A percentile compares a stretch with the other conserved stretches of the same genome.
phyloP scores from a whole-genome alignment of 2,113 vertebrate genomes.

The Sylvilagus bachmani region DNA sequence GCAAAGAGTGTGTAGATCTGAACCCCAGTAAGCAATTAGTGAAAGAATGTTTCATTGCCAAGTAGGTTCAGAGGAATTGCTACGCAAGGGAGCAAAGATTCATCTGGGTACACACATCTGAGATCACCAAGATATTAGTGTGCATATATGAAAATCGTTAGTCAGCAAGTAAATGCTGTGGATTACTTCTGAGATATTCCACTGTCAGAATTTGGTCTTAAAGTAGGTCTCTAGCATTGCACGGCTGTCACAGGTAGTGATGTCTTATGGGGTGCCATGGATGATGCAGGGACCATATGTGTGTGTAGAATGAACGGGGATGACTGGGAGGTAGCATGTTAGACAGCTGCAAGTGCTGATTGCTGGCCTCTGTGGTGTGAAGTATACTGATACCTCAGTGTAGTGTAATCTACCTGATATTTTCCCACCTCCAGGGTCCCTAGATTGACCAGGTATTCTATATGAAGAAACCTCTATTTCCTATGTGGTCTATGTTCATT shows the following conservation, averaged over 20 bases:
- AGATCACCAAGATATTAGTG: neutral
- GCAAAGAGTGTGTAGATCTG: neutral
- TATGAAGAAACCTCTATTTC: neutral
- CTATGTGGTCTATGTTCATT: neutral
- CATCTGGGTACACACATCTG: neutral
- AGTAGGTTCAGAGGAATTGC: neutral
- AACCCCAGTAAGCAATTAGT: neutral
- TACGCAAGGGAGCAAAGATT: neutral
- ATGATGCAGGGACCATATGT: neutral
- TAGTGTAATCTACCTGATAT: neutral
- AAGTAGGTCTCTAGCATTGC: neutral
- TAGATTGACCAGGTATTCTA: neutral
- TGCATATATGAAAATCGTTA: neutral
- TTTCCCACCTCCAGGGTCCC: neutral
- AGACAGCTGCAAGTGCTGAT: neutral
- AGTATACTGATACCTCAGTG: neutral
- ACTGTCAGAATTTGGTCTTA: neutral
- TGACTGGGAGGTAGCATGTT: fast-evolving
- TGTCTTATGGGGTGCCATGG: no score
- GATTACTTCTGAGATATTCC: neutral
- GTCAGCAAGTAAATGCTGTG: neutral
- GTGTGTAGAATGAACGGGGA: neutral
- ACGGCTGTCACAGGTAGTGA: neutral
- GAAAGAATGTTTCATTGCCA: neutral
- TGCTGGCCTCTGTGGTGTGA: neutral